Evolutionary conservation across 2,113 vertebrate species (phyloP).

Genomic region (Varanus komodoensis): DNA sequence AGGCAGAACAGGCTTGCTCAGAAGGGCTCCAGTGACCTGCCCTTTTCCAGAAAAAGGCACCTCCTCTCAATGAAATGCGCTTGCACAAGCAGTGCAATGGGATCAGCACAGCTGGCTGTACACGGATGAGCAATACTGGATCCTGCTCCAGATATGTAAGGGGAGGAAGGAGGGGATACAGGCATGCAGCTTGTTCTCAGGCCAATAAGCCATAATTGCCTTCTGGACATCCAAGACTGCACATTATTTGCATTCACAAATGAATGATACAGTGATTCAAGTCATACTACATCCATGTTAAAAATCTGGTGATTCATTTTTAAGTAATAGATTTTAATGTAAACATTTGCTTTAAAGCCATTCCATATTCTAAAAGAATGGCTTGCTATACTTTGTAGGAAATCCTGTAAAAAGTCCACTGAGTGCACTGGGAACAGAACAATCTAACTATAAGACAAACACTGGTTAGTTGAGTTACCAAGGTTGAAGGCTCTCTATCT

Average conservation of each 20-base stretch:
- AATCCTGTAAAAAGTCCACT: conserved; percentile 4
- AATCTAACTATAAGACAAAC: neutral
- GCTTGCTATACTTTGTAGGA: neutral
- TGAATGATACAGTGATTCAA: neutral
- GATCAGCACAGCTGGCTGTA: too few species aligned
- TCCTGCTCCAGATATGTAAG: neutral
- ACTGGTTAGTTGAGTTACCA: conserved; percentile 66
- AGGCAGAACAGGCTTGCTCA: too few species aligned
- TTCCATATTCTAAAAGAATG: neutral
- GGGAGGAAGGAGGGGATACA: too few species aligned
- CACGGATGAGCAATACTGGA: too few species aligned
- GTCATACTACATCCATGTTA: neutral
- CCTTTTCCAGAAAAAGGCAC: too few species aligned
- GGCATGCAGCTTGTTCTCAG: neutral
- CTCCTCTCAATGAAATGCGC: too few species aligned
- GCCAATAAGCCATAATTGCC: neutral
- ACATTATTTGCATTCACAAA: neutral
- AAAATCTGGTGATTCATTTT: neutral
- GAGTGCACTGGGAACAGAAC: accelerated
- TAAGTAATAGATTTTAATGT: neutral
- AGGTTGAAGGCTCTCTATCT: conserved; percentile 42
- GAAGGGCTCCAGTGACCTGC: too few species aligned
- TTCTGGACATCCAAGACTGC: neutral
- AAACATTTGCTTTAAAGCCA: neutral
- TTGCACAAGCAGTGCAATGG: too few species aligned